Evolutionary conservation across 2,113 vertebrate species (phyloP).

Genomic region (Cariama cristata): DNA sequence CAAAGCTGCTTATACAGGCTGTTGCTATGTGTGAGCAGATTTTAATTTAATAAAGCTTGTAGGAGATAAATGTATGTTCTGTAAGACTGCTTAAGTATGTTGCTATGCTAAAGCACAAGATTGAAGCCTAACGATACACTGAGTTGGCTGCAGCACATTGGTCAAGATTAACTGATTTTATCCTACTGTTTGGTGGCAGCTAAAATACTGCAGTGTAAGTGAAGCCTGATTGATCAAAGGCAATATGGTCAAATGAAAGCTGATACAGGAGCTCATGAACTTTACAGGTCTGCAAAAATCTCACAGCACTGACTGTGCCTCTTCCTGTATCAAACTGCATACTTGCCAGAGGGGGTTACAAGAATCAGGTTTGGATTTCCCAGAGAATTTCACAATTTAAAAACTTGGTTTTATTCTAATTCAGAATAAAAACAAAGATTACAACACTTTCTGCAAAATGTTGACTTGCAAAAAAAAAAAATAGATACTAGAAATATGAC

Average conservation of each 20-base stretch:
- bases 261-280: not conserved
- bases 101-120: conserved; percentile 20
- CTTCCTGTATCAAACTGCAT: not conserved
- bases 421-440: not conserved
- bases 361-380: not conserved
- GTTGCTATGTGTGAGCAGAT: conserved; percentile 71
- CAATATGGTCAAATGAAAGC: not conserved
- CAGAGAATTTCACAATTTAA: not conserved
- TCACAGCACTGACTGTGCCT: not conserved
- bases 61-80: conserved; percentile 51
- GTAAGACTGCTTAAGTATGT: conserved; percentile 41
- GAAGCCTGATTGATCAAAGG: not conserved
- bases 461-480: not conserved
- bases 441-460: not conserved
- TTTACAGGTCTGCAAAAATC: not conserved
- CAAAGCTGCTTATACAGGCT: conserved; percentile 67
- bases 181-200: not conserved
- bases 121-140: not conserved
- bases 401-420: not conserved
- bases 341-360: not conserved
- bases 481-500: not conserved
- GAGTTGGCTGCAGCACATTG: not conserved
- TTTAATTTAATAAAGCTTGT: conserved; percentile 65
- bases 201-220: not conserved
- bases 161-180: conserved; percentile 1